Evolutionary conservation across 2,797 vertebrate genomes (phyloP), one percentile per base, ranked within the genome.

Genomic region (Eurystomus glaucurus): DNA sequence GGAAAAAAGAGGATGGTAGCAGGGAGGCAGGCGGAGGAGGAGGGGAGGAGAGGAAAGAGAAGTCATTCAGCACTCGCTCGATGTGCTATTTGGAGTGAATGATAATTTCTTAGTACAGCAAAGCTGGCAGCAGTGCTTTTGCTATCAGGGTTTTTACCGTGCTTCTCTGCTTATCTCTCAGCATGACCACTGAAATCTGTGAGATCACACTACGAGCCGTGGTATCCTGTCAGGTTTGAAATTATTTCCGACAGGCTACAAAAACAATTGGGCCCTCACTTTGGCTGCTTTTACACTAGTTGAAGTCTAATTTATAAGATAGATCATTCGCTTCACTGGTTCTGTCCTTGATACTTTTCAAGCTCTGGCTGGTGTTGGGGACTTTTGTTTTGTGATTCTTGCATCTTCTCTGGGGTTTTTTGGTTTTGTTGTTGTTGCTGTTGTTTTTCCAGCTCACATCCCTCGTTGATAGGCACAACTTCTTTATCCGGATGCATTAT

Each of bases 291-390:
- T 97, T 97, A 95, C 91, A 78, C 82, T 97, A 93, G 96, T 92
- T 98, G 97, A 98, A 97, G 96, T 97, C 98, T 97, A 97, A 98
- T 98, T 98, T 98, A 85, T 97, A 97, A 98, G 95, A 97, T 93
- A 93, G 95, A 96, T 98, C 96, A 97, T 96, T 92, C 15, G 88
- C 95, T 97, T 96, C 95, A 77, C 84, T 95, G 92, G 41, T 76
- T 94, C 83, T 89, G 90, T 95, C 86, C 91, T 97, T 87, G 93
- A 94, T 94, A 78, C 87, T 96, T 92, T 83, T 78, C 71, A 80
- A 91, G 91, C 61, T 78, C 43, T 14, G 52, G 81, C 87, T 97
- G 97, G 94, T 97, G 90, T 92, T 94, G 51, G 86, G 88, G 90
- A 95, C 77, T 96, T 94, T 93, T 85, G 60, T 65, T 93, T 92